phyloP scores from a whole-genome alignment of 1,140 invertebrate species.

The Tenebrio molitor region DNA sequence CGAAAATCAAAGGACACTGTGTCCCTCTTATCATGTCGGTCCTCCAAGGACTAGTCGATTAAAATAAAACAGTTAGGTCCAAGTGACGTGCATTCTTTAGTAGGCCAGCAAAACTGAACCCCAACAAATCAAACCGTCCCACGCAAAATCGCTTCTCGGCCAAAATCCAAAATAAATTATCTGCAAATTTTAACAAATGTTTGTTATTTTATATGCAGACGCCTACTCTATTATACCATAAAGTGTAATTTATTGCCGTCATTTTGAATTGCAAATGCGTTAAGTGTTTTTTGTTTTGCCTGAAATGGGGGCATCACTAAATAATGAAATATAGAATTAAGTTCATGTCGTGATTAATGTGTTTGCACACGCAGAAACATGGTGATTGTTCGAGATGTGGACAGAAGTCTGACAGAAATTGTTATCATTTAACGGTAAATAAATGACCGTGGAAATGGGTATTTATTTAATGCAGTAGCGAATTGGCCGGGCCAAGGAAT shows the following conservation, averaged over 20 bases:
- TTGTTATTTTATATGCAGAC: conserved; percentile 54
- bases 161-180: conserved; percentile 44
- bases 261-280: conserved; percentile 52
- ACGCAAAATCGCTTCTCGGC: conserved; percentile 29
- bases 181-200: conserved; percentile 54
- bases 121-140: conserved; percentile 33
- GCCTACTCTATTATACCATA: conserved; percentile 50
- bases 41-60: too few relatives aligned
- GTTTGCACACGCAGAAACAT: not conserved
- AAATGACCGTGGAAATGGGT: too few relatives aligned
- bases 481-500: too few relatives aligned
- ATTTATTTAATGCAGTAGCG: too few relatives aligned
- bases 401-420: too few relatives aligned
- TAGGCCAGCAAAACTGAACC: conserved; percentile 1
- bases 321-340: conserved; percentile 28
- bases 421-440: too few relatives aligned
- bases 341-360: conserved; percentile 20
- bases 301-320: conserved; percentile 27
- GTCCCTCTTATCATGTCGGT: too few relatives aligned
- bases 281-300: conserved; percentile 43
- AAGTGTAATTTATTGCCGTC: conserved; percentile 50
- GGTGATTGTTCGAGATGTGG: not conserved
- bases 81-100: conserved; percentile 2
- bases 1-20: too few relatives aligned
- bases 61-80: conserved; percentile 21